A percentile compares a stretch with the other conserved stretches of the same genome.
Conservation (phyloP, 2,113 vertebrate species). For the Planiliza haematocheilus region DNA sequence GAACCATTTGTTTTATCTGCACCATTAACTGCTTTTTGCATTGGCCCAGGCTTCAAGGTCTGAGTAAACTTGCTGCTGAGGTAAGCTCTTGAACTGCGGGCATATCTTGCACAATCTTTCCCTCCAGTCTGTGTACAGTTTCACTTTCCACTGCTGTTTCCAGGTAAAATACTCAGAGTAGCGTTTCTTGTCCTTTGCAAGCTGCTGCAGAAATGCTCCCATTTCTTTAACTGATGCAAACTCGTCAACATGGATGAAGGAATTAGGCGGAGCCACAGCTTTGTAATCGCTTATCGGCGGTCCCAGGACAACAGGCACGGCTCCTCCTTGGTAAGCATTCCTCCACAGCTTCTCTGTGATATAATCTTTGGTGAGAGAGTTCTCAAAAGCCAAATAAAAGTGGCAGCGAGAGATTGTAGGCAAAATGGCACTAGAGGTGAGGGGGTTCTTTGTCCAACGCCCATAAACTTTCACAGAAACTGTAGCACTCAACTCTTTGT, state of each 20-base stretch:
- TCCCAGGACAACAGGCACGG: slow-evolving; percentile 91
- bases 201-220: slow-evolving; percentile 79
- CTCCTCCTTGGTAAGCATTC: slow-evolving; percentile 84
- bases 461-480: slow-evolving; percentile 87
- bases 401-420: slow-evolving; percentile 86
- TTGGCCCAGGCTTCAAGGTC: slow-evolving; percentile 84
- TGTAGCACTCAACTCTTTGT: slow-evolving; percentile 77
- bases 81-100: slow-evolving; percentile 71
- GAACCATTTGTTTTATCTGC: too few species aligned
- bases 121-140: slow-evolving; percentile 84
- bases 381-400: slow-evolving; percentile 97
- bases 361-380: slow-evolving; percentile 88
- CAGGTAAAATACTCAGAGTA: slow-evolving; percentile 88
- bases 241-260: slow-evolving; percentile 92
- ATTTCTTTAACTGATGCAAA: slow-evolving; percentile 85
- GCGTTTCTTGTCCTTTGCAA: slow-evolving; percentile 77
- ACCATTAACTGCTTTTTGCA: background rate
- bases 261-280: slow-evolving; percentile 83
- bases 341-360: slow-evolving; percentile 97
- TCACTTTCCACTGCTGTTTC: slow-evolving; percentile 80
- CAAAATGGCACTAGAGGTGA: slow-evolving; percentile 80
- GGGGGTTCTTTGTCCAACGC: slow-evolving; percentile 55
- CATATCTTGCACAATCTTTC: slow-evolving; percentile 91
- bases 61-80: slow-evolving; percentile 75
- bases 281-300: slow-evolving; percentile 86